Evolutionary conservation across 2,113 vertebrate genomes (phyloP), one percentile per base, ranked within the genome.

Genomic region (Bos indicus): DNA sequence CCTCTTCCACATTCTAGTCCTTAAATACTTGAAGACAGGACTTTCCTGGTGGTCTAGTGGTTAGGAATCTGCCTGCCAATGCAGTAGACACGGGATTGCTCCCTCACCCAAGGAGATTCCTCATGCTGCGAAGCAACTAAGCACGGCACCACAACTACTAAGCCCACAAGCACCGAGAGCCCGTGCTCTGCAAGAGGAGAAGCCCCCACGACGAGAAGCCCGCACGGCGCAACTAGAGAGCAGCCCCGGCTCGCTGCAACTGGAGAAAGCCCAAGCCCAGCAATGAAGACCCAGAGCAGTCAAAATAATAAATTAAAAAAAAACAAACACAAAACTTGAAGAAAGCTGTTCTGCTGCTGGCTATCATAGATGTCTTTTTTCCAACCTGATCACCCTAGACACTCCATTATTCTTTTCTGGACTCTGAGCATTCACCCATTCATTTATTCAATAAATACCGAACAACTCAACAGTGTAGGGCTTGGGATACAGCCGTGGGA

Each of bases 181-280:
- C 71, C 1, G 40, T 7, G 12, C 71, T 25, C 71, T 7, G 40
- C 6, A 14, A 77, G 36, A 43, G 12, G 23, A 40, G 12, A 77
- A 40, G 67, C 67, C 67, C 3, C 67, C n/a, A 2, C 10, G 1
- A 36, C 0, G 21, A 40, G 71, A 40, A 13, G 36, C 11, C 71
- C 0, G 2, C 36, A 1, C 23, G 1, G 21, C 4, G 0, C 11
- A 25, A 14, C 71, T 0, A 13, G 36, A 43, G 12, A 43, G 40
- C 6, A 77, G 40, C 40, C 23, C 71, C 12, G 1, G 40, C 23
- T 14, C 3, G 3, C 23, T 1, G 71, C 40, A 77, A 7, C 71
- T 43, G 36, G 36, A 77, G 36, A 26, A 26, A 43, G 67, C 67
- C 36, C 36, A 3, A 14, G 12, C 36, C 25, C 12, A 15, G 71